phyloP scores from a whole-genome alignment of 2,797 vertebrate genomes.

The Gymnoscopelus braueri region DNA sequence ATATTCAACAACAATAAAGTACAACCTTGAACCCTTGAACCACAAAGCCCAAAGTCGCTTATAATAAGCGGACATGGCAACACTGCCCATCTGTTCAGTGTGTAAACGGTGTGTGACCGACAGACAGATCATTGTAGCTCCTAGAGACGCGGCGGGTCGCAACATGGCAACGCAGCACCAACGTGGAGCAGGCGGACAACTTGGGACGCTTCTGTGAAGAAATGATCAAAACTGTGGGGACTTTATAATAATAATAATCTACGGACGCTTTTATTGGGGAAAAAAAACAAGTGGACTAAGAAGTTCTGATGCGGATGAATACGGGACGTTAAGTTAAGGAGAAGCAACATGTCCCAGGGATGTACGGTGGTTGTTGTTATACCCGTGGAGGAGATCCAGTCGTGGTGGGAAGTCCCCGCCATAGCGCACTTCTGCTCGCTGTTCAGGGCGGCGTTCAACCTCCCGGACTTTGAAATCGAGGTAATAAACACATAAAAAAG shows the following conservation, averaged over 20 bases:
- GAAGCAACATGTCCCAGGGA: constrained; percentile 86
- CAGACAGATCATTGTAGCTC: constrained; percentile 73
- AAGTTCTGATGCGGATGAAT: too few species aligned
- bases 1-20: too few species aligned
- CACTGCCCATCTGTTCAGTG: too few species aligned
- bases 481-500: constrained; percentile 58
- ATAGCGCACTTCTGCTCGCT: constrained; percentile 98
- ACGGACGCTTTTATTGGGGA: too few species aligned
- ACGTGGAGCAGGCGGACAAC: too few species aligned
- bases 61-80: too few species aligned
- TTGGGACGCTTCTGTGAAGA: too few species aligned
- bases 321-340: constrained; percentile 54
- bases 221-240: too few species aligned
- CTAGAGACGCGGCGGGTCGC: constrained; percentile 52
- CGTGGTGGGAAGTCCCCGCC: constrained; percentile 98
- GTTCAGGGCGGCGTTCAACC: constrained; percentile 95
- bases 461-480: constrained; percentile 98
- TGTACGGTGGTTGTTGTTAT: constrained; percentile 68
- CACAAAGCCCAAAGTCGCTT: too few species aligned
- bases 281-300: too few species aligned
- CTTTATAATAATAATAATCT: too few species aligned
- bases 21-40: too few species aligned
- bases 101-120: constrained; percentile 69
- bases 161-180: constrained; percentile 62
- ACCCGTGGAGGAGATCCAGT: constrained; percentile 92